Evolutionary conservation across 2,113 vertebrate species (phyloP).

Genomic region (Brevimyrus niger): DNA sequence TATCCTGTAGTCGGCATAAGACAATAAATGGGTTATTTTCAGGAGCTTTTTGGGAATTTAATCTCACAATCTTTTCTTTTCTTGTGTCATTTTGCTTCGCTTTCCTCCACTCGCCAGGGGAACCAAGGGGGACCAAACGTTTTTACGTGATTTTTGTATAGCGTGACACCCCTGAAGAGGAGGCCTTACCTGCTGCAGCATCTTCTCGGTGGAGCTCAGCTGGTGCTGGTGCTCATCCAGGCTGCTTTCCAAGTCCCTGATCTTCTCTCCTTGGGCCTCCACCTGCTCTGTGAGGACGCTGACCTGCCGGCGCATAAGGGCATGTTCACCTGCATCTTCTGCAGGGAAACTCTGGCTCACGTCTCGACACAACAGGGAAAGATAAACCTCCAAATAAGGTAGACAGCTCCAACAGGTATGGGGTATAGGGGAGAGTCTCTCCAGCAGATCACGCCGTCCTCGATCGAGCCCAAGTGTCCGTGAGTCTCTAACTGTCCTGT

Average conservation of each 20-base stretch:
- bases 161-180: background rate
- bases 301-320: slow-evolving; percentile 65
- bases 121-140: background rate
- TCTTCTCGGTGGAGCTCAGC: slow-evolving; percentile 89
- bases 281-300: slow-evolving; percentile 97
- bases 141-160: background rate
- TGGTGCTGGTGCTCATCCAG: slow-evolving; percentile 87
- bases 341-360: background rate
- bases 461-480: background rate
- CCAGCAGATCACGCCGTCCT: no score
- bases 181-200: slow-evolving; percentile 87
- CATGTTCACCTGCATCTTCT: slow-evolving; percentile 2
- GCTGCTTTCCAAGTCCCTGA: slow-evolving; percentile 86
- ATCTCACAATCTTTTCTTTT: background rate
- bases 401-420: background rate
- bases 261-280: slow-evolving; percentile 97
- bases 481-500: background rate
- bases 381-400: background rate
- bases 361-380: background rate
- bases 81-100: background rate
- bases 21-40: background rate
- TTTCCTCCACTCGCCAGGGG: background rate
- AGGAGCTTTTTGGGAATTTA: background rate
- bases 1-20: background rate
- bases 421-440: no score